A percentile compares a stretch with the other conserved stretches of the same genome.
phyloP scores from a whole-genome alignment of 2,113 vertebrate genomes.

The Oreotrochilus melanogaster region DNA sequence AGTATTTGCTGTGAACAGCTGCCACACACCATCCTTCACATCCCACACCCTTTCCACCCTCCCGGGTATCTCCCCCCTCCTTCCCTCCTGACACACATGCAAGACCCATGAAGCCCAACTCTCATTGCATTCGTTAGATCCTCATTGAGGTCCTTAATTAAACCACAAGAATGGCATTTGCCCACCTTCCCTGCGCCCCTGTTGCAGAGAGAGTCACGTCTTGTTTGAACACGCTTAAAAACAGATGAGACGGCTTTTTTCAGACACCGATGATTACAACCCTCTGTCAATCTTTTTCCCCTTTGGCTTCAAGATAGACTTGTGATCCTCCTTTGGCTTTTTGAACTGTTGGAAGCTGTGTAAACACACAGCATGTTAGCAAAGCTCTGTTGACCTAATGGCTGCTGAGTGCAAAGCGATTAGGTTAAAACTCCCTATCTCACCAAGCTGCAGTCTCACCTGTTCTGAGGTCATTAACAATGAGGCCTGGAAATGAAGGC shows the following conservation, averaged over 20 bases:
- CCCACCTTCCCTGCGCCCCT: slow-evolving; percentile 55
- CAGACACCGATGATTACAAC: slow-evolving; percentile 78
- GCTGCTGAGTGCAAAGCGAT: slow-evolving; percentile 71
- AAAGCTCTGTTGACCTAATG: slow-evolving; percentile 76
- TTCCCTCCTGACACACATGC: neutral
- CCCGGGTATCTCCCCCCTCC: neutral
- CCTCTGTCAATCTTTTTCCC: slow-evolving; percentile 68
- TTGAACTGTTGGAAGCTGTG: slow-evolving; percentile 80
- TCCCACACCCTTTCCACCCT: slow-evolving; percentile 57
- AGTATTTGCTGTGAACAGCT: slow-evolving; percentile 78
- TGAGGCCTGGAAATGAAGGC: slow-evolving; percentile 11
- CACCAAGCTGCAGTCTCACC: slow-evolving; percentile 54
- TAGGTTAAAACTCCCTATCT: slow-evolving; percentile 57
- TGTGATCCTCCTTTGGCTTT: slow-evolving; percentile 81
- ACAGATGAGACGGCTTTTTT: slow-evolving; percentile 73
- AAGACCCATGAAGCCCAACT: slow-evolving; percentile 41
- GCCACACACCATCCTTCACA: slow-evolving; percentile 66
- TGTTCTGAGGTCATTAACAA: slow-evolving; percentile 39
- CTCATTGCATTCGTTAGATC: slow-evolving; percentile 5
- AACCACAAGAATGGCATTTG: slow-evolving; percentile 74
- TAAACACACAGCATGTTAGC: slow-evolving; percentile 74
- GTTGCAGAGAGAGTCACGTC: slow-evolving; percentile 64
- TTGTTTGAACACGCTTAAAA: slow-evolving; percentile 76
- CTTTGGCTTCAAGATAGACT: slow-evolving; percentile 75
- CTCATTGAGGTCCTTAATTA: slow-evolving; percentile 76